A percentile compares a stretch with the other conserved stretches of the same genome.
These are phyloP conservation scores for Euzophera pinguis DNA, from an alignment of 2,888 invertebrate genomes.

Conservation along the genomic window DNA sequence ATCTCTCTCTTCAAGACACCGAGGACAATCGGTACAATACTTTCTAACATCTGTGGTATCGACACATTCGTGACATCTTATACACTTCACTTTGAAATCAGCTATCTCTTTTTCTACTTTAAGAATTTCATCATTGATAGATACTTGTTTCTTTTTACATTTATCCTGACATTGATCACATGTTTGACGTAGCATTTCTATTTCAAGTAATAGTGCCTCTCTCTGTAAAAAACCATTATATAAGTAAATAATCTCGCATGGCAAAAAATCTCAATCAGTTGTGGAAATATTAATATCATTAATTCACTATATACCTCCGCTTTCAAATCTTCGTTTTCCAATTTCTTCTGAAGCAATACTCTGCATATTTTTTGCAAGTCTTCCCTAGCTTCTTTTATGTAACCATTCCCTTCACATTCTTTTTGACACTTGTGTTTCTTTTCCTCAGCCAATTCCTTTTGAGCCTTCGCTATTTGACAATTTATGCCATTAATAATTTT, in stretches of 20 bases:
- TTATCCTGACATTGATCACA: conserved; percentile 48
- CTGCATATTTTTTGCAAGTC: conserved; percentile 58
- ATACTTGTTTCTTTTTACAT: conserved; percentile 46
- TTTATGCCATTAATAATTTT: conserved; percentile 34
- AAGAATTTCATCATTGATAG: conserved; percentile 42
- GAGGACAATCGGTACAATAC: conserved; percentile 60
- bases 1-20: conserved; percentile 45
- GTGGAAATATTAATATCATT: no score
- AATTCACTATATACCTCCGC: conserved; percentile 58
- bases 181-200: conserved; percentile 43
- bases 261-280: no score
- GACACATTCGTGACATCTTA: conserved; percentile 46
- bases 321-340: conserved; percentile 57
- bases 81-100: conserved; percentile 38
- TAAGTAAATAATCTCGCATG: background rate
- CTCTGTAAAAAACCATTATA: conserved; percentile 43
- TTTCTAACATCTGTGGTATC: conserved; percentile 52
- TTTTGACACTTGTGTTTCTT: conserved; percentile 39
- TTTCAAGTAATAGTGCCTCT: conserved; percentile 47
- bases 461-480: conserved; percentile 31
- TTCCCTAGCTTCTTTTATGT: conserved; percentile 54
- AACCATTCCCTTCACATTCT: conserved; percentile 47
- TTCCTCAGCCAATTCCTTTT: conserved; percentile 36
- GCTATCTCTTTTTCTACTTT: conserved; percentile 42
- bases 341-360: conserved; percentile 51